Base-by-base conservation (phyloP, 2,113 vertebrate genomes). In the Pseudopodoces humilis region DNA sequence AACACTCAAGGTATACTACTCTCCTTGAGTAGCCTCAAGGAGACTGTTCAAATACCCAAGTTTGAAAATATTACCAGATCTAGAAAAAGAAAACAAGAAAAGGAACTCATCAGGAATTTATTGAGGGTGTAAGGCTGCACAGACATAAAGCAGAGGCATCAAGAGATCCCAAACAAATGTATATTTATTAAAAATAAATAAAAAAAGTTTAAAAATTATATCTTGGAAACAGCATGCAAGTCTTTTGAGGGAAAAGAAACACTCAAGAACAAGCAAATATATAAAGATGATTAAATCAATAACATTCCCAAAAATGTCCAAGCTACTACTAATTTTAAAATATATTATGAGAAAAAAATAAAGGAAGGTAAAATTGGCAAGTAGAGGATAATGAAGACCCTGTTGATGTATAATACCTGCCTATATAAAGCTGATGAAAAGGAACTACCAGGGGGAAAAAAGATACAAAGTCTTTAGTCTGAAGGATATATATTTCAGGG, bases 401-500 rank as follows among this genome's bases (percentile, higher is more conserved):
- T 49, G 72, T 64, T 94, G 84, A 94, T 87, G 74, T 71, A 87
- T 91, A 91, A 87, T 82, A 90, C 31, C 31, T 55, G 86, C 63
- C 63, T 64, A 69, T 58, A 60, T 49, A 86, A 91, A 86, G 76
- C 69, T 87, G 92, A 92, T 82, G 87, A 93, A 94, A 93, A 82
- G 35, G 80, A 95, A 83, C 82, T 94, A 93, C 58, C 19, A 3
- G 25, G n/a, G 41, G 15, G 1, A 24, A 60, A 58, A 31, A 81
- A 70, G 43, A 60, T 46, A 85, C 33, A 87, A 83, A 92, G 86
- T 72, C 67, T 89, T 95, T 85, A 91, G 82, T 90, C 25, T 88
- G 75, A 95, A 95, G 87, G 71, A 95, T 94, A 95, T 80, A 85
- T 95, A 95, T 95, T 94, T 95, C 94, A 94, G 71, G 84, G 89